phyloP scores from a whole-genome alignment of 2,797 vertebrate genomes.

The Carcharodon carcharias region DNA sequence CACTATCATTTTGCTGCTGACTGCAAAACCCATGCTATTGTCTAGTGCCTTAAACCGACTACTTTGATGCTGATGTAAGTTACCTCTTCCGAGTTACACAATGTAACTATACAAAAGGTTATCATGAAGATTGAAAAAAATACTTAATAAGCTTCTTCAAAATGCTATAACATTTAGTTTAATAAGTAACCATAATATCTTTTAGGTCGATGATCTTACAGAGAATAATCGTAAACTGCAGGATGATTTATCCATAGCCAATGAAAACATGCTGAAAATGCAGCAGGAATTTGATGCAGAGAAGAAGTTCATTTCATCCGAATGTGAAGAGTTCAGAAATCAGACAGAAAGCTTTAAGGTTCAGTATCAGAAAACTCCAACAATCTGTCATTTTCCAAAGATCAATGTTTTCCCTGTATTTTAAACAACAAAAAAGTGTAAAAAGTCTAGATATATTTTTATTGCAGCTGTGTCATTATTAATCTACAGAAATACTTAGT shows the following conservation, averaged over 20 bases:
- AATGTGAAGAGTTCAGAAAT: conserved; percentile 46
- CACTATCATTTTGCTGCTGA: no score
- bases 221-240: conserved; percentile 47
- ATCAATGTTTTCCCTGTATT: not conserved
- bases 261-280: conserved; percentile 43
- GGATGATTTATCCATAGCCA: conserved; percentile 46
- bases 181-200: not conserved
- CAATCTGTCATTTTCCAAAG: not conserved
- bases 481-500: not conserved
- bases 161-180: not conserved
- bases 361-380: not conserved
- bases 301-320: conserved; percentile 48
- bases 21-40: not conserved
- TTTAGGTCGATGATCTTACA: conserved; percentile 54
- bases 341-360: conserved; percentile 48
- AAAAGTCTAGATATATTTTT: not conserved
- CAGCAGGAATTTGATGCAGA: conserved; percentile 48
- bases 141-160: not conserved
- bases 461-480: not conserved
- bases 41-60: not conserved
- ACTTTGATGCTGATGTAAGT: not conserved
- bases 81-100: not conserved
- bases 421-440: not conserved
- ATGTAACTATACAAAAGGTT: no score
- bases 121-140: not conserved